These are phyloP conservation scores for Caenorhabditis tropicalis DNA, from an alignment of 1,140 invertebrate species.

Conservation along the genomic window DNA sequence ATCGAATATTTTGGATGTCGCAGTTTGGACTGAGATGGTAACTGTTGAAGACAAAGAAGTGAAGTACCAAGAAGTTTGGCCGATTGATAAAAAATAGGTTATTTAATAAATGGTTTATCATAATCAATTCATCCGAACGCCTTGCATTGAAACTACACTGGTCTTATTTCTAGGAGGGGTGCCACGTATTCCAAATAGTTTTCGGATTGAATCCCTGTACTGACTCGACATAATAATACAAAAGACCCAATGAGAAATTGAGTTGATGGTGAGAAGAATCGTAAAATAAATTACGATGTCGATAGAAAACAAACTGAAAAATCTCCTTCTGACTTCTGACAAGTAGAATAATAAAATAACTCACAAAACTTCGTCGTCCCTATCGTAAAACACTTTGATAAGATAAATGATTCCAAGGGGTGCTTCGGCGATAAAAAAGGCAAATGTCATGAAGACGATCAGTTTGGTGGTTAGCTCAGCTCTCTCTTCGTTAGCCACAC, in stretches of 20 bases:
- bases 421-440: constrained; percentile 14
- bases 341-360: too few relatives aligned
- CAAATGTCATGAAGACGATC: constrained; percentile 8
- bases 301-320: neutral
- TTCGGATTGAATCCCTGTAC: neutral
- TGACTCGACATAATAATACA: neutral
- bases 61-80: too few relatives aligned
- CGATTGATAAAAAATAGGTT: too few relatives aligned
- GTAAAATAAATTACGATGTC: neutral
- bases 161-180: neutral
- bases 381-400: neutral
- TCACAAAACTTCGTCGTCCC: neutral
- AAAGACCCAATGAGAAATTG: neutral
- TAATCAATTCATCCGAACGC: neutral
- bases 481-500: neutral
- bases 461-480: neutral
- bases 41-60: too few relatives aligned
- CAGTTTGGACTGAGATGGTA: too few relatives aligned
- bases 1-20: too few relatives aligned
- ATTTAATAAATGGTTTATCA: too few relatives aligned
- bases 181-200: neutral
- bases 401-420: neutral
- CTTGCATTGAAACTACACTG: neutral
- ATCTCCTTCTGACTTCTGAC: neutral
- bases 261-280: neutral